Base-by-base conservation (phyloP, 2,888 invertebrate species). In the Volucella inanis region DNA sequence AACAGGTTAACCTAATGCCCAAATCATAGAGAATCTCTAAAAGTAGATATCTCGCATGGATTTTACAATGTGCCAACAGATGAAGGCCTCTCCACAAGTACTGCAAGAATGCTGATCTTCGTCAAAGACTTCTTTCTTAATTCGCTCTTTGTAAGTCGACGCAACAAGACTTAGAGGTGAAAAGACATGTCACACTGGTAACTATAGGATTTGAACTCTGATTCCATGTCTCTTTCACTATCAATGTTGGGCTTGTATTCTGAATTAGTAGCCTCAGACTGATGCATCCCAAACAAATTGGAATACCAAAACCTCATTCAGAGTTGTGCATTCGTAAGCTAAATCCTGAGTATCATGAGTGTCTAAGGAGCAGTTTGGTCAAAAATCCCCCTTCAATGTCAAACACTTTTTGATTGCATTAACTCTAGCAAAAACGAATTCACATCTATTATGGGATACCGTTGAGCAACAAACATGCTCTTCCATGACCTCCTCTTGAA, bases 251-350 rank as follows among this genome's bases (percentile, higher is more conserved):
- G 92, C 82, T 92, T 92, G 75, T 92, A 92, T 82, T 92, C 92
- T 0, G 92, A 92, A 67, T 92, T 92, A 71, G 92, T 92, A 22
- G 91, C 92, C 83, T 92, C 92, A 52, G 94, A 94, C 87, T 95
- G 95, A 88, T 95, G 95, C 61, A 95, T 95, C 50, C 94, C 92
- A 88, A 95, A 91, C 39, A 93, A 91, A 38, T 91, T 92, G 3
- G 93, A 90, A 88, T 95, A 94, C 96, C 96, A 96, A 90, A 96
- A 97, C 94, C 96, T 97, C 97, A 80, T 95, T 95, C 90, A 97
- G 97, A 85, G 94, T 94, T 50, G 94, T 94, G 90, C 97, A 97
- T 89, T 97, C 96, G 88, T 95, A 94, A 0, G 96, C 96, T 14
- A 96, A 96, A 89, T 97, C 96, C 14, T 95, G 96, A 12, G 95